Conservation (phyloP, 2,888 invertebrate genomes). For the Branchellion lobata region DNA sequence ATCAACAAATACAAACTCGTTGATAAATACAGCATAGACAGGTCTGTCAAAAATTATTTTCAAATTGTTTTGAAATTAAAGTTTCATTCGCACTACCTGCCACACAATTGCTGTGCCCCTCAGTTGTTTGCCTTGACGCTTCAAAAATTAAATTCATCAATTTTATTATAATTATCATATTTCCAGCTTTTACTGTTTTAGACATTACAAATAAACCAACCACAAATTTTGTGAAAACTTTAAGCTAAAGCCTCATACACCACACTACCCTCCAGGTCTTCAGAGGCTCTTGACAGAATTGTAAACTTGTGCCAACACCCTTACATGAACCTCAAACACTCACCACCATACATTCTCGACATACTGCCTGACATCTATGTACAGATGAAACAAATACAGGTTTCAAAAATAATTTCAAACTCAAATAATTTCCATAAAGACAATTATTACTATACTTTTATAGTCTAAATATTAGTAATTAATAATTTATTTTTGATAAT, state of each 20-base stretch:
- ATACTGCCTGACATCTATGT: constrained; percentile 99
- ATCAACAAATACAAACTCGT: background rate
- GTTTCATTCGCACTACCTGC: too few relatives aligned
- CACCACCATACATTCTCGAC: constrained; percentile 97
- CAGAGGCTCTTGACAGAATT: constrained; percentile 97
- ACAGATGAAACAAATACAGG: constrained; percentile 87
- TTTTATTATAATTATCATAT: too few relatives aligned
- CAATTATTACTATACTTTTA: background rate
- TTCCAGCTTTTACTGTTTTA: too few relatives aligned
- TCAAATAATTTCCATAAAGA: background rate
- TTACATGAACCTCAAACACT: constrained; percentile 89
- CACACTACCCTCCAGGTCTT: too few relatives aligned
- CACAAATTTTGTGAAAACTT: too few relatives aligned
- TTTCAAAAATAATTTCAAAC: constrained; percentile 56
- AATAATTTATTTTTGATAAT: background rate
- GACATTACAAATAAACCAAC: too few relatives aligned
- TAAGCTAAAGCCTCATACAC: too few relatives aligned
- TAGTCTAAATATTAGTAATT: too few relatives aligned
- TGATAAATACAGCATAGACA: constrained; percentile 12
- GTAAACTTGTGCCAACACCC: constrained; percentile 98
- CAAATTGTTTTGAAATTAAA: background rate
- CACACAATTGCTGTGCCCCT: too few relatives aligned
- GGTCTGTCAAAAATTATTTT: too few relatives aligned
- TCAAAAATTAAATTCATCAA: too few relatives aligned
- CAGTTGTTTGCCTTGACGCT: too few relatives aligned